These are phyloP conservation scores for Chelon auratus DNA, from an alignment of 2,797 vertebrate genomes.

Conservation along the genomic window DNA sequence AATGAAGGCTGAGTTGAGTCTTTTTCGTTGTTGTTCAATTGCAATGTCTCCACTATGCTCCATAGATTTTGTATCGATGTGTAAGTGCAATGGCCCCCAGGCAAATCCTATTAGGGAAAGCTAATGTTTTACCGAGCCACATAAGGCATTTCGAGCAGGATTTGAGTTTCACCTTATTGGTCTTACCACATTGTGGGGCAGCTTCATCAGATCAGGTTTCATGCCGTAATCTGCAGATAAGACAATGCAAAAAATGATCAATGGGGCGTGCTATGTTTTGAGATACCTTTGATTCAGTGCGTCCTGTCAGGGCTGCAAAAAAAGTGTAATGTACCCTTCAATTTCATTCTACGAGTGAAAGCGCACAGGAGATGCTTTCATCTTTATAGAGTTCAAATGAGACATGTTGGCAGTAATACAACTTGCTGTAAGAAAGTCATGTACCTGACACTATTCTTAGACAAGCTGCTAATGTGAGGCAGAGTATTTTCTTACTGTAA, in stretches of 20 bases:
- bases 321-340: neutral
- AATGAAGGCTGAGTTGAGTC: constrained; percentile 12
- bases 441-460: neutral
- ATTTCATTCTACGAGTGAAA: constrained; percentile 4
- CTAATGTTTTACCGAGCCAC: constrained; percentile 69
- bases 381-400: neutral
- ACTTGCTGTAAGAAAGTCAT: constrained; percentile 3
- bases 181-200: constrained; percentile 19
- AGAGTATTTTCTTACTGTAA: neutral
- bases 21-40: constrained; percentile 32
- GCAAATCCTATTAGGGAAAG: constrained; percentile 63
- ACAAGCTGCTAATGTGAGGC: neutral
- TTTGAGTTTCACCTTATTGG: constrained; percentile 61
- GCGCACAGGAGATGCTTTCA: neutral
- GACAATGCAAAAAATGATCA: constrained; percentile 19
- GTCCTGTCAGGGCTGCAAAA: neutral
- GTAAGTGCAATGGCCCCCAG: constrained; percentile 49
- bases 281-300: constrained; percentile 11
- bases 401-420: neutral
- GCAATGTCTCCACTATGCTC: neutral
- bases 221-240: constrained; percentile 45
- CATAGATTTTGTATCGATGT: neutral
- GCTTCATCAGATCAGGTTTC: constrained; percentile 60
- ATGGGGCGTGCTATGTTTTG: neutral
- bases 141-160: constrained; percentile 50